These are phyloP conservation scores for Emydoidea blandingii DNA, from an alignment of 2,797 vertebrate genomes.

Conservation along the genomic window DNA sequence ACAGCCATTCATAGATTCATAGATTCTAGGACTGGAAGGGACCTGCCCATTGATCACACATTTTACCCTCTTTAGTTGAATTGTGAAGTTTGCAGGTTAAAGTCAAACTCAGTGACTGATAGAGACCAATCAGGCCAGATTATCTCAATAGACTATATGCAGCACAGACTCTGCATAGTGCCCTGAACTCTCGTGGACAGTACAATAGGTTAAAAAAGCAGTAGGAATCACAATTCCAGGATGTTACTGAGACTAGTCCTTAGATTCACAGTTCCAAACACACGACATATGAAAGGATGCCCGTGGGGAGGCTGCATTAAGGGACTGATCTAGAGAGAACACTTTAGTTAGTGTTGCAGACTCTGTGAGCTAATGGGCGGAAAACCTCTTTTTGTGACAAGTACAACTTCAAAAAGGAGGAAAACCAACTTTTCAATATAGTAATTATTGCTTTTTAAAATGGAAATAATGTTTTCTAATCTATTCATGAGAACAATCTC, in stretches of 20 bases:
- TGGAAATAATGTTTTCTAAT: neutral
- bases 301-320: slow-evolving; percentile 19
- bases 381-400: neutral
- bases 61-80: neutral
- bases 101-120: neutral
- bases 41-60: accelerated
- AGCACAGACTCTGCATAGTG: neutral
- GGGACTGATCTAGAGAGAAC: slow-evolving; percentile 44
- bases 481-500: neutral
- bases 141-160: neutral
- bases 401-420: neutral
- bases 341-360: slow-evolving; percentile 13
- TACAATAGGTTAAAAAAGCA: neutral
- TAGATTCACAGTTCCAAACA: slow-evolving; percentile 50
- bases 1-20: too few species aligned
- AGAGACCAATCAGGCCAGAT: neutral
- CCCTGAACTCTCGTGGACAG: neutral
- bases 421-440: neutral
- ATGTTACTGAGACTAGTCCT: slow-evolving; percentile 26
- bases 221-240: neutral
- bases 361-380: neutral
- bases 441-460: neutral
- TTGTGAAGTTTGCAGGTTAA: too few species aligned
- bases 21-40: too few species aligned
- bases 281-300: slow-evolving; percentile 40